Percentiles rank a stretch among this genome's conserved stretches.
These are phyloP conservation scores for Rhea pennata DNA, from an alignment of 2,113 vertebrate species.

Conservation along the genomic window DNA sequence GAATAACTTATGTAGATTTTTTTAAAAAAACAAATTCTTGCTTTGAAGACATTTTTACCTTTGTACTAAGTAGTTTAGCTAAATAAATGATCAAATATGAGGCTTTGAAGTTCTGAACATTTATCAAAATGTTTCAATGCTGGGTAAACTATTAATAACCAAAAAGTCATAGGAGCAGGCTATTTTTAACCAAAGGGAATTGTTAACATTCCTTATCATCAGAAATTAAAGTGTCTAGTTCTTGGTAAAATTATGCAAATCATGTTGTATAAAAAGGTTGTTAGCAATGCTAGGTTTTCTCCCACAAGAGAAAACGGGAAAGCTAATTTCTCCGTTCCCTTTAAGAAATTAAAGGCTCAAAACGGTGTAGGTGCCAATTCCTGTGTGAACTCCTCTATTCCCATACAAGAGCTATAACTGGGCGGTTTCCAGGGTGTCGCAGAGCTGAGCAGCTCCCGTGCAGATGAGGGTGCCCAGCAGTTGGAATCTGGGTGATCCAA, in stretches of 20 bases:
- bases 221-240: background rate
- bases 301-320: background rate
- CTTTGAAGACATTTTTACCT: conserved; percentile 13
- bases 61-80: background rate
- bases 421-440: background rate
- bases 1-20: background rate
- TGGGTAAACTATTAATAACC: conserved; percentile 14
- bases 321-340: background rate
- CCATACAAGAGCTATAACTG: background rate
- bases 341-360: background rate
- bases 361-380: background rate
- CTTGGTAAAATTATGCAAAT: background rate
- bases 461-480: background rate
- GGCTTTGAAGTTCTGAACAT: background rate
- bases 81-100: conserved; percentile 35
- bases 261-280: background rate
- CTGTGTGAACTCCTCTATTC: background rate
- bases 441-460: background rate
- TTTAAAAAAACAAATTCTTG: background rate
- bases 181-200: conserved; percentile 30
- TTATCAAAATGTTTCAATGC: background rate
- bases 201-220: background rate
- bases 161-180: background rate
- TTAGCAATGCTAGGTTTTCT: background rate
- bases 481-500: background rate